Conservation (phyloP, 2,113 vertebrate species). For the Aleadryas rufinucha region DNA sequence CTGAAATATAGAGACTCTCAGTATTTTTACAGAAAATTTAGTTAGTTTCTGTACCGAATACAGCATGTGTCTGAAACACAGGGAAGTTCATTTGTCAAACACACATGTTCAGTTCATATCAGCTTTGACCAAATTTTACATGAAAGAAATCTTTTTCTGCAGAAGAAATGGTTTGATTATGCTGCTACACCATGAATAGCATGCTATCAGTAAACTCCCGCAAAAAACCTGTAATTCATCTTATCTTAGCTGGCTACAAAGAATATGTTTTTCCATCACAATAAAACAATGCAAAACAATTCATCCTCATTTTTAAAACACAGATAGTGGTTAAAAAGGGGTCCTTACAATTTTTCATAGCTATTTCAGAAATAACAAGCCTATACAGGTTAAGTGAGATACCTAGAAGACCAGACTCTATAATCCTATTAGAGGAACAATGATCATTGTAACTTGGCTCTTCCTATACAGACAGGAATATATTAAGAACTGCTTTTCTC, state of each 20-base stretch:
- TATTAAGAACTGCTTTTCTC: accelerated
- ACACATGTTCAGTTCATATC: not conserved
- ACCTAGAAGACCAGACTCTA: not conserved
- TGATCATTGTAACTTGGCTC: not conserved
- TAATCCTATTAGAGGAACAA: not conserved
- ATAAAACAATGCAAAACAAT: not conserved
- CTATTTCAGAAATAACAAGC: not conserved
- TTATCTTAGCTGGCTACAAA: not conserved
- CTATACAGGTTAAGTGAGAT: not conserved
- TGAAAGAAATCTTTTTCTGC: not conserved
- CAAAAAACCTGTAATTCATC: not conserved
- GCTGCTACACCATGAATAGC: not conserved
- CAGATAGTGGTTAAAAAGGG: not conserved
- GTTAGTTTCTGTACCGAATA: not conserved
- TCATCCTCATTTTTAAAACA: not conserved
- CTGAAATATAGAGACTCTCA: not conserved
- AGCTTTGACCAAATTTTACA: not conserved
- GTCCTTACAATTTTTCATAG: not conserved
- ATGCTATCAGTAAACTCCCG: not conserved
- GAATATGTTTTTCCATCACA: not conserved
- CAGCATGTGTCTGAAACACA: not conserved
- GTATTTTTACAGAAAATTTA: not conserved
- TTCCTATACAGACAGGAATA: not conserved
- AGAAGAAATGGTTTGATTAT: not conserved
- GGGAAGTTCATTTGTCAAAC: not conserved